phyloP scores from a whole-genome alignment of 2,888 invertebrate species.

The Sinelater perroti region DNA sequence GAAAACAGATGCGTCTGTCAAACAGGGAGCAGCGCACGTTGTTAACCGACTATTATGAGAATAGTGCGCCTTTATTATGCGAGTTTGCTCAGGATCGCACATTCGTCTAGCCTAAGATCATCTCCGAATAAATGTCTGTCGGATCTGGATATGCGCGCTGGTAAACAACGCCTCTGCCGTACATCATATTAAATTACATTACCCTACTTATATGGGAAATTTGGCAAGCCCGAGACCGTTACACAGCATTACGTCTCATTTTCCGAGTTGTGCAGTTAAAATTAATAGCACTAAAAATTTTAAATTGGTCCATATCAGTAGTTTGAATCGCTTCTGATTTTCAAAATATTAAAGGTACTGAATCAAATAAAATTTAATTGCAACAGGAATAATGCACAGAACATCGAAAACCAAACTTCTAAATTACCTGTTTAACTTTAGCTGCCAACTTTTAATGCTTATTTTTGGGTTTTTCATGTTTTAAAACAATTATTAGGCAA shows the following conservation, averaged over 20 bases:
- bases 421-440: no score
- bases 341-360: no score
- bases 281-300: neutral
- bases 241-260: no score
- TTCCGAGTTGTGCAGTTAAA: no score
- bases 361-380: no score
- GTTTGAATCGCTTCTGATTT: no score
- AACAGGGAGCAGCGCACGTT: slow-evolving; percentile 10
- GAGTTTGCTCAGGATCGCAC: slow-evolving; percentile 19
- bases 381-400: no score
- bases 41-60: slow-evolving; percentile 20
- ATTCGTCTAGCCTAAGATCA: slow-evolving; percentile 20
- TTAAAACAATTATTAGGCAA: no score
- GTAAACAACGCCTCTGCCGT: neutral
- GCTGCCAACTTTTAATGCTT: no score
- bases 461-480: no score
- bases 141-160: neutral
- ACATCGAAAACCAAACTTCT: no score
- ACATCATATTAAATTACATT: slow-evolving; percentile 7
- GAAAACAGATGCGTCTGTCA: slow-evolving; percentile 24
- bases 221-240: slow-evolving; percentile 7
- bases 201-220: slow-evolving; percentile 2
- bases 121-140: slow-evolving; percentile 6
- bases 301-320: no score
- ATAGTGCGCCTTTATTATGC: slow-evolving; percentile 30